Base-by-base conservation (phyloP, 2,888 invertebrate genomes). In the Willowsia nigromaculata region DNA sequence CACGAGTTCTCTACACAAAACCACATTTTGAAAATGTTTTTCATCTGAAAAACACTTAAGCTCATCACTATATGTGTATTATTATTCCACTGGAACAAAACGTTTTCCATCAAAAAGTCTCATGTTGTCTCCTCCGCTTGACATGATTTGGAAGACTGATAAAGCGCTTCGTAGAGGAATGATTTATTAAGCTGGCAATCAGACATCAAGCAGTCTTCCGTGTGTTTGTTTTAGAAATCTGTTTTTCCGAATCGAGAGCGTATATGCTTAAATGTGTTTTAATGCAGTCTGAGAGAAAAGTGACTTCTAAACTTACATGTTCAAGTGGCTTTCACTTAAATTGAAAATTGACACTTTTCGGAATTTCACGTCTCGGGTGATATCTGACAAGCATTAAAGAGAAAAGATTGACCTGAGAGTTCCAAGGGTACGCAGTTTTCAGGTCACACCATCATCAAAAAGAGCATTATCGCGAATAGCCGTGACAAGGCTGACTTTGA, bases 131-230 rank as follows among this genome's bases (percentile, higher is more conserved):
- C 76, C 76, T 50, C 74, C 30, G n/a, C n/a, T 78, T 78, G 76
- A 78, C 76, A 78, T 78, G 76, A 78, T 78, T 18, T 50, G 53
- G n/a, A 27, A 18, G 76, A 50, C 22, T 78, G 76, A 78, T 78
- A 53, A 11, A 78, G 11, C 1, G 25, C 50, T 76, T 30, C 53
- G 9, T 53, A 18, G 53, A 76, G 37, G 47, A 78, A 53, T 78
- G 76, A 78, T 78, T 78, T 78, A 78, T 78, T 78, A 53, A 33
- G 33, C 53, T 25, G 25, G 71, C 22, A 43, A 71, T 71, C 18
- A 71, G 25, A 71, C 25, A 43, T 22, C 43, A 71, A 43, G 18
- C 30, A 50, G 40, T 18, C n/a, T 3, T 40, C 11, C 3, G 5
- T 3, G 40, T 22, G 40, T 40, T 40, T 68, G n/a, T 11, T 56